Base-by-base conservation (phyloP, 2,888 invertebrate genomes). In the Caenorhabditis parvicauda region DNA sequence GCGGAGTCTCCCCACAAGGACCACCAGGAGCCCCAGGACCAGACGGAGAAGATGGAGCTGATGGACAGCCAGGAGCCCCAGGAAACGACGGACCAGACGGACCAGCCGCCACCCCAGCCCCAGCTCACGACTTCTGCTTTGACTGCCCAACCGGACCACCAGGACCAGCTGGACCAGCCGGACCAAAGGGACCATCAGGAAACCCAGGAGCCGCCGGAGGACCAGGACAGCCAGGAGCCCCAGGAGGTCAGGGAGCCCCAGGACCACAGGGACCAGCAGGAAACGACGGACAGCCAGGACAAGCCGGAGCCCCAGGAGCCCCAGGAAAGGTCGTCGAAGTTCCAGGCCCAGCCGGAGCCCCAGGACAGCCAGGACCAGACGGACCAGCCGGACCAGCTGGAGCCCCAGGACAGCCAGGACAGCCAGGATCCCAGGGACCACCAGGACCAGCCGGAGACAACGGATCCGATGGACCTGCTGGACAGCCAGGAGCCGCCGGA, bases 41-140 rank as follows among this genome's bases (percentile, higher is more conserved):
- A 32, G 65, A 65, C 49, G 70, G 70, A 56, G 48, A 57, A 35
- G 70, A 67, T 65, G 70, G 70, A 64, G 35, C 50, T 38, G 67
- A 70, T 59, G 62, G 74, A 54, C 41, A 59, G 41, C 73, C 70
- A 45, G 74, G 76, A 53, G 48, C 53, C 22, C 70, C 67, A 47
- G 76, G 76, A 50, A 61, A 62, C 53, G 66, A 73, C 44, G 76
- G 76, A 52, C 72, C 71, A 54, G 70, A 73, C 55, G 76, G 73
- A 50, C 72, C 70, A 41, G 66, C 63, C 29, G 71, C 72, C 57
- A 69, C 67, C 39, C 68, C 71, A 50, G 69, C 74, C 38, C 74
- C 74, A 49, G 59, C 51, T 17, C 59, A 51, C 56, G 68, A 70
- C 42, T 67, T 59, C 57, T 71, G 74, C 68, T 67, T 67, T 63